Base-by-base conservation (phyloP, 2,113 vertebrate genomes). In the Atractosteus spatula region DNA sequence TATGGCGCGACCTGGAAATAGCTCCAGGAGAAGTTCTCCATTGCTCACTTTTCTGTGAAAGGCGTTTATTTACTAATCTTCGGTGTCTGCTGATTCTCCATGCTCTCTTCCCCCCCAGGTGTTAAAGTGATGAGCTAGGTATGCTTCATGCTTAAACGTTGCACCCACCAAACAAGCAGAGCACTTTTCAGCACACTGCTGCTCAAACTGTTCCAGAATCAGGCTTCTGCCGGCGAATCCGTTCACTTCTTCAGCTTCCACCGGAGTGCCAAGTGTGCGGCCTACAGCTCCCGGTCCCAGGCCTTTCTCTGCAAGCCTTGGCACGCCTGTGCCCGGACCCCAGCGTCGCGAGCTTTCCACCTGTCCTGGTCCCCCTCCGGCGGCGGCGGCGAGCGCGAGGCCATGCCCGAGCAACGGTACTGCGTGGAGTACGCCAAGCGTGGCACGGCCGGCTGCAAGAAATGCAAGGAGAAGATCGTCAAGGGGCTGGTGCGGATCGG, bases 381-480 rank as follows among this genome's bases (percentile, higher is more conserved):
- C 47, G 5, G 47, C 10, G 77, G 64, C 7, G 85, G 75, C 65
- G 78, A 78, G 64, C 61, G 75, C 1, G 74, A 83, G 0, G 84
- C 44, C 42, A 99, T 99, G 97, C 91, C 97, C 0, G 97, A 99
- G 42, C 97, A 99, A 80, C 89, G 95, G 8, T 99, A 92, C 82
- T 90, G 96, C 0, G 97, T 99, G 71, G 97, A 99, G 76, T 99
- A 99, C 0, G 96, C 97, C 83, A 99, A 98, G 76, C 93, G 96
- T 0, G 94, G 97, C 71, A 98, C 96, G 0, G 97, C 97, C 0
- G 97, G 97, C 51, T 99, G 97, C 80, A 99, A 98, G 80, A 99
- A 99, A 55, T 99, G 97, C 90, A 98, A 99, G 78, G 97, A 99
- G 78, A 99, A 99, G 82, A 97, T 99, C 8, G 83, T 86, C 57